These are phyloP conservation scores for Criorhina ranunculi DNA, from an alignment of 2,888 invertebrate genomes.

Conservation along the genomic window DNA sequence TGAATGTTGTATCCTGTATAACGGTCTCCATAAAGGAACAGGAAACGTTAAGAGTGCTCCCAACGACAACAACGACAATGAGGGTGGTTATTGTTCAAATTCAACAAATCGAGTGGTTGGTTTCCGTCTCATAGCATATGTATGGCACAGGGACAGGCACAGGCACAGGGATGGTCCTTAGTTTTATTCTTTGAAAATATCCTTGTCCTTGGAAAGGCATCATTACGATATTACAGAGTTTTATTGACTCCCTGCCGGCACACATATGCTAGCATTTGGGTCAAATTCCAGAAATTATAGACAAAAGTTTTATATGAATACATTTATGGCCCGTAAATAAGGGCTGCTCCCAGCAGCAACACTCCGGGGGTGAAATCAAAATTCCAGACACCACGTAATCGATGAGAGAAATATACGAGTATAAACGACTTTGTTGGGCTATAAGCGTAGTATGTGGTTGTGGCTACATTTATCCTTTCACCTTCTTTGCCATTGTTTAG, in stretches of 20 bases:
- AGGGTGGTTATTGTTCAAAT: slow-evolving; percentile 40
- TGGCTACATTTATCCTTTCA: slow-evolving; percentile 8
- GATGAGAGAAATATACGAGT: slow-evolving; percentile 13
- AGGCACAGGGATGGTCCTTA: slow-evolving; percentile 8
- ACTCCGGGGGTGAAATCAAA: slow-evolving; percentile 7
- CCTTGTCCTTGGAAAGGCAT: slow-evolving; percentile 8
- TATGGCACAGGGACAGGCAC: not conserved
- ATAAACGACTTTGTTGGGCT: slow-evolving; percentile 5
- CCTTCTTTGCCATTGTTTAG: not conserved
- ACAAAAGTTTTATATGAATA: slow-evolving; percentile 13
- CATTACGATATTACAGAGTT: slow-evolving; percentile 20
- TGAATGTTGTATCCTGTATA: not conserved
- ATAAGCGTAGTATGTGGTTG: not conserved
- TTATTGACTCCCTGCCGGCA: slow-evolving; percentile 15
- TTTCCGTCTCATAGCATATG: slow-evolving; percentile 33
- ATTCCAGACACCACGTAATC: slow-evolving; percentile 34
- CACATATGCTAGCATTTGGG: slow-evolving; percentile 4
- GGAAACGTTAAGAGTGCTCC: slow-evolving; percentile 6
- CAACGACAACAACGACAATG: not conserved
- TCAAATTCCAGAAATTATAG: slow-evolving; percentile 41
- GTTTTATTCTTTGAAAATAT: slow-evolving; percentile 22
- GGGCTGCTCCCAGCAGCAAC: not conserved
- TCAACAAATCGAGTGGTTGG: slow-evolving; percentile 59
- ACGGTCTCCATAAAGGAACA: not conserved
- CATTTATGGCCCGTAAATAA: not conserved